Base-by-base conservation (phyloP, 1,140 invertebrate genomes). In the Galendromus occidentalis region DNA sequence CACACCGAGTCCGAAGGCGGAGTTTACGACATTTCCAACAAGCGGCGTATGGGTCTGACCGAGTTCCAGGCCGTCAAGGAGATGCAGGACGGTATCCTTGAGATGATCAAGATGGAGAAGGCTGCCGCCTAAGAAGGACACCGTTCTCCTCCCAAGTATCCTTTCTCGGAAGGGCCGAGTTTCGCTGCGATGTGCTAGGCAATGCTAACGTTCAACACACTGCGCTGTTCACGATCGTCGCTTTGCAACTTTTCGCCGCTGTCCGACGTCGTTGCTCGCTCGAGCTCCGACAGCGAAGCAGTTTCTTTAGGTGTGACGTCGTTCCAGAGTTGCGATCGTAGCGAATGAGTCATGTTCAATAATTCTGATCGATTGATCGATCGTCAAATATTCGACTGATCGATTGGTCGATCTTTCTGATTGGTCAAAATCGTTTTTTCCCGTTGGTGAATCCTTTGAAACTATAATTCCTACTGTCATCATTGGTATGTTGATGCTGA, bases 1-100 rank as follows among this genome's bases (percentile, higher is more conserved):
- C 91, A 94, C 80, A 92, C 91, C 64, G 90, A 93, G 74, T 86
- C 87, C 67, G 88, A 90, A 75, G 90, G 89, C 69, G 89, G 88
- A 65, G 82, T 94, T 30, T 94, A 93, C 76, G 91, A 94, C 55
- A 80, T 80, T 67, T 80, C 77, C 42, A 79, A 80, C 75, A 77
- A 81, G 67, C 69, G 76, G 66, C 77, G 78, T 25, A 76, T 78
- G 20, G 76, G 80, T 68, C 69, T 80, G 18, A 77, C 76, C 18
- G 90, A 93, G 75, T 78, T 83, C 51, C 75, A 73, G 20, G 72
- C 74, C 20, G 76, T 80, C n/a, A 79, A 69, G 72, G 87, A 92
- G 71, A 91, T 90, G 73, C 82, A 83, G 42, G 83, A 85, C 18
- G 88, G 88, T 0, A 79, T 88, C 72, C 80, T 83, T 68, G 87